Conservation (phyloP, 2,113 vertebrate genomes). For the Hystrix cristata region DNA sequence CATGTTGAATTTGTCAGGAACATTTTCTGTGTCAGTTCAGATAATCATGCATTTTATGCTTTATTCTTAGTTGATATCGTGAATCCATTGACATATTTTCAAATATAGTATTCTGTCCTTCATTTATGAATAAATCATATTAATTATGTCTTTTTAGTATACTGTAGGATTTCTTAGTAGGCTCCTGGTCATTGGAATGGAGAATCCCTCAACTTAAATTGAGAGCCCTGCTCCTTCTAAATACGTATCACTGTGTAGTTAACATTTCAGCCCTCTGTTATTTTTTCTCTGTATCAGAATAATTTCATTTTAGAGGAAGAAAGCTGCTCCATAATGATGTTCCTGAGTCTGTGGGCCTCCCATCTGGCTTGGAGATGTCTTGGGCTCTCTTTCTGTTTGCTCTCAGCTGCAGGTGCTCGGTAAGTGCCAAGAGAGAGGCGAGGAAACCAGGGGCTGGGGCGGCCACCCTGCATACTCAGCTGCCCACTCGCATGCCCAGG, state of each 20-base stretch:
- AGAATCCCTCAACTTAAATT: not conserved
- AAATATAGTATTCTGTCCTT: not conserved
- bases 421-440: not conserved
- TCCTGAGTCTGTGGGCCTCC: not conserved
- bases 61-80: not conserved
- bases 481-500: not conserved
- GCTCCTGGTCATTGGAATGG: not conserved
- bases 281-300: not conserved
- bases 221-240: not conserved
- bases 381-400: not conserved
- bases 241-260: not conserved
- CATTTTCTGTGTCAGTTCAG: not conserved
- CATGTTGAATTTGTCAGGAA: not conserved
- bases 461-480: not conserved
- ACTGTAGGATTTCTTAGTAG: not conserved
- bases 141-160: not conserved
- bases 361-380: not conserved
- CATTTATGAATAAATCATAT: not conserved
- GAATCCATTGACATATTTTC: not conserved
- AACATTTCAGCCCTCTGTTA: not conserved
- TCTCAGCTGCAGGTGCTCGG: not conserved
- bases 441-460: not conserved
- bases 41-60: not conserved
- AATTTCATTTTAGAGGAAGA: not conserved
- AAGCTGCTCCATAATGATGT: not conserved